Conservation (phyloP, 2,888 invertebrate genomes). For the Eremobia ochroleuca region DNA sequence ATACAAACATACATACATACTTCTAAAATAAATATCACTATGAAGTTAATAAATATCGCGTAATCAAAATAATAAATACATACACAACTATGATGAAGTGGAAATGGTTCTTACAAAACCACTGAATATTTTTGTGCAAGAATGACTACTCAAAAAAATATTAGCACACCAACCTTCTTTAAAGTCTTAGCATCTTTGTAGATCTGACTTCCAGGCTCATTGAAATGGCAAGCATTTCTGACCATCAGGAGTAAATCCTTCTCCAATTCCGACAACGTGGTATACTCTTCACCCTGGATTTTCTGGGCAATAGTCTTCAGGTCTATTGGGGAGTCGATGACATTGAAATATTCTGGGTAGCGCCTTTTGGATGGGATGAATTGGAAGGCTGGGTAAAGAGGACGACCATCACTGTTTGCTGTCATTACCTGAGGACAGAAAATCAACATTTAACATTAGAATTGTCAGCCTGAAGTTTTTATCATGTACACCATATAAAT, state of each 20-base stretch:
- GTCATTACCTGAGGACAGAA: constrained; percentile 92
- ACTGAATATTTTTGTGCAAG: constrained; percentile 6
- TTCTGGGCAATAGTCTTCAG: constrained; percentile 97
- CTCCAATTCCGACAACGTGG: constrained; percentile 95
- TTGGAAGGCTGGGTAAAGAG: constrained; percentile 96
- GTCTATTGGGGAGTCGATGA: constrained; percentile 98
- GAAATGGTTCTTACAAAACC: not conserved
- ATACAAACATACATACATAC: too few relatives aligned
- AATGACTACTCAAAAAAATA: not conserved
- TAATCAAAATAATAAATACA: too few relatives aligned
- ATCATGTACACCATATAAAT: too few relatives aligned
- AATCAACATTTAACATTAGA: not conserved
- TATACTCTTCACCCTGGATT: constrained; percentile 96
- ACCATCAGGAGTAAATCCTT: constrained; percentile 97
- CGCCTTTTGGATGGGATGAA: constrained; percentile 97
- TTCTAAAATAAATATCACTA: too few relatives aligned
- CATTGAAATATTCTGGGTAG: constrained; percentile 98
- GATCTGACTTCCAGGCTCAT: constrained; percentile 98
- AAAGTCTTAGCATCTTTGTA: constrained; percentile 98
- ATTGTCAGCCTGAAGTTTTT: too few relatives aligned
- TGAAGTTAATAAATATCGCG: too few relatives aligned
- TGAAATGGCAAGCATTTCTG: constrained; percentile 98
- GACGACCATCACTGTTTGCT: constrained; percentile 96
- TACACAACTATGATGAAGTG: too few relatives aligned
- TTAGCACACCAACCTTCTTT: constrained; percentile 92